Evolutionary conservation across 2,888 invertebrate genomes (phyloP), one percentile per base, ranked within the genome.

Genomic region (Corbicula japonica): DNA sequence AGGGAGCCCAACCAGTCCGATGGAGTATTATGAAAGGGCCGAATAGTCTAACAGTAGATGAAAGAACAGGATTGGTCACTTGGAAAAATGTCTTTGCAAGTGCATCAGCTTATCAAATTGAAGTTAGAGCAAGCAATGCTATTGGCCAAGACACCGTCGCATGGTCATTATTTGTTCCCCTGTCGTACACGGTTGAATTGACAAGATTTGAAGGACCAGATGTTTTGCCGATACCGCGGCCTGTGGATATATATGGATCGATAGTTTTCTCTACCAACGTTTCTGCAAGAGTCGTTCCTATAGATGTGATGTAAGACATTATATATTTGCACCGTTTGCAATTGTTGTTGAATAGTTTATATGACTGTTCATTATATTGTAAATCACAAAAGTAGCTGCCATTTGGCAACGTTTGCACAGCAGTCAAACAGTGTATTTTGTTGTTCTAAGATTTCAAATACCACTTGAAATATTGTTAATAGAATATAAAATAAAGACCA

Each of bases 1-100:
- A 80, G 80, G 80, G 80, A 15, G 73, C 61, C 32, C 21, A 23
- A 34, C 80, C 80, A 56, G 34, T 80, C 4, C 15, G 12, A 15
- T 80, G 80, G 80, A 30, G 46, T n/a, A 35, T 80, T 26, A 26
- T 26, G 15, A 32, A 50, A 10, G 41, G 34, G 12, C 66, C 71
- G 18, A 21, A n/a, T n/a, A 68, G 72, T 2, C 61, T 80, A 76
- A 35, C 44, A 18, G 35, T 80, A 21, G 28, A 66, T 54, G 38
- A 38, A 26, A 35, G 62, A 28, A 68, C 56, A 21, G 75, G 75
- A 8, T 23, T 52, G 32, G 50, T 80, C 1, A 34, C 44, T 18
- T 80, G 80, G 80, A 38, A 62, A 28, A 46, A 62, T 26, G 35
- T 68, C 23, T 30, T 54, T 18, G 80, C 75, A n/a, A 30, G n/a